Evolutionary conservation across 2,888 invertebrate species (phyloP).

Genomic region (Temnothorax rugatulus): DNA sequence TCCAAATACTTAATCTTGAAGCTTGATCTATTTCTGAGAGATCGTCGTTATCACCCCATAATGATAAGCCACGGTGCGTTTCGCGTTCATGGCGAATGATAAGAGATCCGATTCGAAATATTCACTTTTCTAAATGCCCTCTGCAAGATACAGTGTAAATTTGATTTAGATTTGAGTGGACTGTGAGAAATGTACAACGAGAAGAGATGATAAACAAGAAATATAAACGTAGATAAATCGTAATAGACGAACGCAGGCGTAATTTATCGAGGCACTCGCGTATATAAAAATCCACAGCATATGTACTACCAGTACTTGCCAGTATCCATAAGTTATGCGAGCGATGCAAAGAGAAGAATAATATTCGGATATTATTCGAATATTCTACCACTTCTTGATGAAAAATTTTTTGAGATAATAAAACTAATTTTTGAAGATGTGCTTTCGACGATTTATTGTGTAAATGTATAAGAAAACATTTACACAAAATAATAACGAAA

Average conservation of each 20-base stretch:
- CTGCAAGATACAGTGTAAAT: conserved; percentile 14
- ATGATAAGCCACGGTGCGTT: conserved; percentile 41
- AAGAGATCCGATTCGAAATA: conserved; percentile 15
- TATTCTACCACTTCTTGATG: background rate
- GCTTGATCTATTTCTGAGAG: conserved; percentile 58
- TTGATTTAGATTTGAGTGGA: background rate
- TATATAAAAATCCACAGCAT: background rate
- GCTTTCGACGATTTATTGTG: background rate
- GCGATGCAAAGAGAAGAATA: background rate
- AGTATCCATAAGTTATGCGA: background rate
- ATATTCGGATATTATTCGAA: background rate
- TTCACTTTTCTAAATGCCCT: conserved; percentile 14
- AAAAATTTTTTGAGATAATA: background rate
- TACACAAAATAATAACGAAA: too few relatives aligned
- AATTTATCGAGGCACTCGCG: background rate
- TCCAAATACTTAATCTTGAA: conserved; percentile 73
- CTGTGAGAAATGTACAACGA: background rate
- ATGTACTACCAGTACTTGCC: background rate
- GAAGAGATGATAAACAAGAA: background rate
- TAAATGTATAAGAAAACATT: background rate
- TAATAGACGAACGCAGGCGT: conserved; percentile 4
- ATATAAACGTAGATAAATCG: background rate
- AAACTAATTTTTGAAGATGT: background rate
- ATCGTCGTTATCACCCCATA: conserved; percentile 42
- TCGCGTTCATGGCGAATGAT: conserved; percentile 51